phyloP scores from a whole-genome alignment of 2,888 invertebrate species.

The Fragum whitleyi region DNA sequence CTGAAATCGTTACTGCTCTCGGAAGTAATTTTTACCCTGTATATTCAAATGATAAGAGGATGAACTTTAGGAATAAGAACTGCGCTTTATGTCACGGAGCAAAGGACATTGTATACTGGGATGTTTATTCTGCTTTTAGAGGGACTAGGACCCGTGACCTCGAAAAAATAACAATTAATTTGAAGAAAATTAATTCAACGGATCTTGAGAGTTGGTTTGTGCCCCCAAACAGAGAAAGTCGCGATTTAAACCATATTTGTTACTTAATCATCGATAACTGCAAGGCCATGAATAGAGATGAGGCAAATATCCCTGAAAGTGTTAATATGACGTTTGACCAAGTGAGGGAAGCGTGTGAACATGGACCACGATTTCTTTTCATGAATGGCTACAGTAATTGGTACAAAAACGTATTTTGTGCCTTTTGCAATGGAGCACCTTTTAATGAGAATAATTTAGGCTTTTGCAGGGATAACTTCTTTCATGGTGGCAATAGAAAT shows the following conservation, averaged over 20 bases:
- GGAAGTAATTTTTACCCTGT: conserved; percentile 1
- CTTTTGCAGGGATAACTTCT: neutral
- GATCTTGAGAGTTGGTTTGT: neutral
- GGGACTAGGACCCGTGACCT: neutral
- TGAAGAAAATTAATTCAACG: neutral
- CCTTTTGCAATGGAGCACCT: neutral
- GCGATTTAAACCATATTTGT: neutral
- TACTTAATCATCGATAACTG: neutral
- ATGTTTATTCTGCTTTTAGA: neutral
- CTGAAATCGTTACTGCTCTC: neutral
- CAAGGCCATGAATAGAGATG: neutral
- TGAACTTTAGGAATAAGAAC: neutral
- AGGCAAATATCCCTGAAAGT: neutral
- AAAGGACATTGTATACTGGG: neutral
- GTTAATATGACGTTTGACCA: neutral
- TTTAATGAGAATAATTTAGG: neutral
- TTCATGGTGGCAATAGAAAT: neutral
- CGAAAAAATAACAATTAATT: neutral
- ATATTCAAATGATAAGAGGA: neutral
- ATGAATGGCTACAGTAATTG: neutral
- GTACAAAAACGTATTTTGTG: conserved; percentile 3
- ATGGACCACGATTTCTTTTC: neutral
- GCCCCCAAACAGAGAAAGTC: neutral
- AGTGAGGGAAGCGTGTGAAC: neutral
- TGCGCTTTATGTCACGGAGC: conserved; percentile 5